Conservation (phyloP, 2,888 invertebrate genomes). For the Gortyna flavago region DNA sequence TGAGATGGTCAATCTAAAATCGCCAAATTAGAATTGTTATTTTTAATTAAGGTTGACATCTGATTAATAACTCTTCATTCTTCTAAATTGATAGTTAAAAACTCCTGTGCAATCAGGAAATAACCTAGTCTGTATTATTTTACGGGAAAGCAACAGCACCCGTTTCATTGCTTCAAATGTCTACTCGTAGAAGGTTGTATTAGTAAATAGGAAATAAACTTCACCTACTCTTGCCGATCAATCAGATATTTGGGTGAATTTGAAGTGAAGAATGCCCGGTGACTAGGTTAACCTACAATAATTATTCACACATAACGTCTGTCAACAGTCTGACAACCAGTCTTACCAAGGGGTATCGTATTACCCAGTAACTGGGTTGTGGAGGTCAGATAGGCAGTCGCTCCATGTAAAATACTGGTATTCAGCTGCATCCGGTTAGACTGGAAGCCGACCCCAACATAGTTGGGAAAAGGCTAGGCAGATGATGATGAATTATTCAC, state of each 20-base stretch:
- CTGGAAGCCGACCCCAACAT: too few species aligned
- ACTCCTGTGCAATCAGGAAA: conserved; percentile 14
- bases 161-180: background rate
- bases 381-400: too few species aligned
- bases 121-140: conserved; percentile 11
- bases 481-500: too few species aligned
- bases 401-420: too few species aligned
- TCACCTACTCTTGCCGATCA: background rate
- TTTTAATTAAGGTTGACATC: conserved; percentile 9
- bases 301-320: too few species aligned
- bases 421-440: too few species aligned
- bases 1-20: conserved; percentile 16
- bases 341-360: too few species aligned
- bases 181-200: background rate
- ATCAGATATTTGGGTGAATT: background rate
- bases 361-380: too few species aligned
- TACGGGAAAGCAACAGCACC: background rate
- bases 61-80: conserved; percentile 19
- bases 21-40: conserved; percentile 12
- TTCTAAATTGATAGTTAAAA: conserved; percentile 4
- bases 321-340: too few species aligned
- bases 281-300: background rate
- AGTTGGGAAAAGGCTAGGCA: too few species aligned
- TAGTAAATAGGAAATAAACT: background rate
- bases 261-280: background rate